These are phyloP conservation scores for Muschampia plurimacula DNA, from an alignment of 2,888 invertebrate species.

Conservation along the genomic window DNA sequence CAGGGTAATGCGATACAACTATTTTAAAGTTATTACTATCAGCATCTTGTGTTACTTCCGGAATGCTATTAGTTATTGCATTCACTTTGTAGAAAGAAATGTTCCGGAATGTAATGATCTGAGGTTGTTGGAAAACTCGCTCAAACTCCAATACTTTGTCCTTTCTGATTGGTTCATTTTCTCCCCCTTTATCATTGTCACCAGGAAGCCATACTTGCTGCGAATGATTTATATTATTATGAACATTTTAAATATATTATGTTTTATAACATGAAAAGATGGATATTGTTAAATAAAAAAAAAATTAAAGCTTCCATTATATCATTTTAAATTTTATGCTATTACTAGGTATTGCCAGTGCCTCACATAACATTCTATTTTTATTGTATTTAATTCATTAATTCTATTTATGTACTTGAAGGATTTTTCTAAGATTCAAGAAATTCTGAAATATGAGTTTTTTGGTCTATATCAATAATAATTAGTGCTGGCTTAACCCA, in stretches of 20 bases:
- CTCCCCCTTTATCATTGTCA: slow-evolving; percentile 99
- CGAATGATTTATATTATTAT: slow-evolving; percentile 50
- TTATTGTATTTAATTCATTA: too few relatives aligned
- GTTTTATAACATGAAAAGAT: background rate
- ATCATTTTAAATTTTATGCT: too few relatives aligned
- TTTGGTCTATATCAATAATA: too few relatives aligned
- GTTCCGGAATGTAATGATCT: slow-evolving; percentile 86
- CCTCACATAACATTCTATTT: too few relatives aligned
- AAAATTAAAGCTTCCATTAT: too few relatives aligned
- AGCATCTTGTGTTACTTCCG: slow-evolving; percentile 71
- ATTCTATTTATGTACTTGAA: too few relatives aligned
- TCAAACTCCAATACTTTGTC: slow-evolving; percentile 91
- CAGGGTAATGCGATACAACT: slow-evolving; percentile 91
- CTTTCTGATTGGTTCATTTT: slow-evolving; percentile 89
- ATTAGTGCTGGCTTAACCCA: too few relatives aligned
- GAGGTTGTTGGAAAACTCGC: slow-evolving; percentile 89
- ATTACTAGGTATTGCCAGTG: too few relatives aligned
- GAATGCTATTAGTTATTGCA: slow-evolving; percentile 87
- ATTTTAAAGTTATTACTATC: slow-evolving; percentile 85
- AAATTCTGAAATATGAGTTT: too few relatives aligned
- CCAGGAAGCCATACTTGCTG: slow-evolving; percentile 96
- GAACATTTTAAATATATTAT: too few relatives aligned
- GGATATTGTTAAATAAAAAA: too few relatives aligned
- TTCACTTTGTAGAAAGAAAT: slow-evolving; percentile 91
- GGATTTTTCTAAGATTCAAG: too few relatives aligned